Conservation (phyloP, 2,113 vertebrate species). For the Lanius ludovicianus region DNA sequence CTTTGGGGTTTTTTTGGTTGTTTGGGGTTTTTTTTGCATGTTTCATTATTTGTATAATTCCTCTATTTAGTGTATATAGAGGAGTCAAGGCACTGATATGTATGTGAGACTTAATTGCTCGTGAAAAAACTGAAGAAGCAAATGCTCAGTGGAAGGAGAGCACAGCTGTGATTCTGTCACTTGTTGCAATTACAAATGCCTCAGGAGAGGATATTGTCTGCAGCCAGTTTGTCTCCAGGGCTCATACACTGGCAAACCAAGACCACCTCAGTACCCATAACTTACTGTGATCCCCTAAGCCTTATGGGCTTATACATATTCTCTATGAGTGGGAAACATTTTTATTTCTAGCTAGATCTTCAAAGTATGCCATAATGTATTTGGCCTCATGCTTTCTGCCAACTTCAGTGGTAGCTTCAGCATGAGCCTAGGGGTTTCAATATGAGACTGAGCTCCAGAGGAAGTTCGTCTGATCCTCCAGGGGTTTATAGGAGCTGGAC, state of each 20-base stretch:
- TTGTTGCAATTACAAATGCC: not conserved
- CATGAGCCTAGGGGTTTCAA: not conserved
- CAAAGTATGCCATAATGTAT: not conserved
- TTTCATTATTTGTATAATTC: not conserved
- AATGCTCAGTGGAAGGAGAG: not conserved
- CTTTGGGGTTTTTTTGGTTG: accelerated
- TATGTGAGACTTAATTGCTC: not conserved
- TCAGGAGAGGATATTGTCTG: not conserved
- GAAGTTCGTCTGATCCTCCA: not conserved
- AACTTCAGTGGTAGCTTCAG: not conserved
- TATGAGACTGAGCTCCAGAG: not conserved
- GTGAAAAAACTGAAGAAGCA: not conserved
- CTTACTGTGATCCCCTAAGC: not conserved
- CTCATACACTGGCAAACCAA: not conserved
- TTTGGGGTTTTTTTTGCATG: not conserved
- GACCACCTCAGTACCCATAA: not conserved
- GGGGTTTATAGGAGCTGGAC: not conserved
- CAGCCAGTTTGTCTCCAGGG: not conserved
- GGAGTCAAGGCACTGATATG: not conserved
- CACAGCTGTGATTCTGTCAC: not conserved
- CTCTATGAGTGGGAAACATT: not conserved
- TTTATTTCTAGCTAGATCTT: not conserved
- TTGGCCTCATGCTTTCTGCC: not conserved
- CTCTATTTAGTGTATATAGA: not conserved
- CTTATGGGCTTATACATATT: not conserved